Base-by-base conservation (phyloP, 2,113 vertebrate species). In the Sprattus sprattus region DNA sequence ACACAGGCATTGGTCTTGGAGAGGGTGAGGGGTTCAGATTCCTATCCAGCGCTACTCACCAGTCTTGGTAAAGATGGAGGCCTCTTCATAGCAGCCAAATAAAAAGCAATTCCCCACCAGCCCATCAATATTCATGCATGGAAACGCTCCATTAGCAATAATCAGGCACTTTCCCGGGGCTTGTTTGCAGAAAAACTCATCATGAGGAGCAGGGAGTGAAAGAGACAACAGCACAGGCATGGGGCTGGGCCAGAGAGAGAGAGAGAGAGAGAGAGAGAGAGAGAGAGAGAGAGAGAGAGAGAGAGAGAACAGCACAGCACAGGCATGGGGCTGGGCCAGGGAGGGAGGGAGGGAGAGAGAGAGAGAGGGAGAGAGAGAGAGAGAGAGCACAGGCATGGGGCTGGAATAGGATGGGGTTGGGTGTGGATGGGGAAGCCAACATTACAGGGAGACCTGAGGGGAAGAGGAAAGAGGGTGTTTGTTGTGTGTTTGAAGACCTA, bases 141-240 rank as follows among this genome's bases (percentile, higher is more conserved):
- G 87, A 89, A 89, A 88, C 85, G 85, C 82, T 89, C 88, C 87
- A 89, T 91, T 91, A 91, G 87, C 87, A 87, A 86, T 87, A 89
- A 88, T 88, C 88, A 88, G 89, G 85, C 87, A 81, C 84, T 85
- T 39, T 90, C 88, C 84, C 75, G 82, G 60, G 87, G 88, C 83
- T 88, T 86, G 86, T 87, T 90, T 87, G 86, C 71, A 82, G 82
- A 90, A 18, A 86, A 89, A 90, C 85, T 88, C 81, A 80, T 85
- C 60, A 87, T 82, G 84, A 84, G 47, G 39, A 39, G 64, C 6
- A 67, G n/a, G 6, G n/a, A 4, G 13, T 16, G 71, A 4, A 11
- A 28, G 22, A 67, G 7, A 67, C 85, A 85, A 52, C 18, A 25
- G n/a, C 1, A 60, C 54, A 60, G 5, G 22, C 18, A 22, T 25